Evolutionary conservation across 2,113 vertebrate species (phyloP), one percentile per base, ranked within the genome.

Genomic region (Hippocampus zosterae): DNA sequence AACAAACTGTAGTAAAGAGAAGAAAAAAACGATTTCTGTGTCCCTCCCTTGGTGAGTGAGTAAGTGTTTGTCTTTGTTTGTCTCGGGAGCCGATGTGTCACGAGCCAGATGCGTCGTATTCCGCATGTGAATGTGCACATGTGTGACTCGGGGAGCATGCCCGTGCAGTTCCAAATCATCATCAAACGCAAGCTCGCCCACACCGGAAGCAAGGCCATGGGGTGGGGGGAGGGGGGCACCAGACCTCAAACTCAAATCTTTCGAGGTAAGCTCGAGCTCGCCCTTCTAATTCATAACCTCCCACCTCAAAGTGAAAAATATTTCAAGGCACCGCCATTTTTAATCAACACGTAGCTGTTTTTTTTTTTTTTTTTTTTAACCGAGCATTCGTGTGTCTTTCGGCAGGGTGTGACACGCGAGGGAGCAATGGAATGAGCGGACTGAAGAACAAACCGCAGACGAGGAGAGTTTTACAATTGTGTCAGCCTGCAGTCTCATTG

Each of bases 401-500:
- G 74, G 83, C 70, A 81, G 84, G 83, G 79, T 78, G 82, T 29
- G 52, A 81, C 73, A 84, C 80, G 72, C 57, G 79, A 86, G 73
- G 67, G 16, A 25, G 60, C 63, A 72, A 72, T 67, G 59, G 79
- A 83, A 71, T 72, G 78, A 78, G 64, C 9, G 1, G 55, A 78
- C 76, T 59, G 67, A 44, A 86, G 79, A 80, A 80, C 42, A 57
- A 10, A 76, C 81, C 81, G 74, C 85, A 83, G 74, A 79, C 72
- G 7, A 67, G 55, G 48, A 68, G 74, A 68, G 74, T 77, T 79
- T 74, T 75, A 65, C 50, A 80, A 63, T 87, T 87, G 88, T 87
- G 85, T 76, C 85, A 88, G 78, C 72, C 77, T 18, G 80, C 80
- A 69, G 74, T 76, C 75, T 79, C 55, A 64, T 42, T 23, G 80